Evolutionary conservation across 2,888 invertebrate genomes (phyloP).

Genomic region (Pecten maximus): DNA sequence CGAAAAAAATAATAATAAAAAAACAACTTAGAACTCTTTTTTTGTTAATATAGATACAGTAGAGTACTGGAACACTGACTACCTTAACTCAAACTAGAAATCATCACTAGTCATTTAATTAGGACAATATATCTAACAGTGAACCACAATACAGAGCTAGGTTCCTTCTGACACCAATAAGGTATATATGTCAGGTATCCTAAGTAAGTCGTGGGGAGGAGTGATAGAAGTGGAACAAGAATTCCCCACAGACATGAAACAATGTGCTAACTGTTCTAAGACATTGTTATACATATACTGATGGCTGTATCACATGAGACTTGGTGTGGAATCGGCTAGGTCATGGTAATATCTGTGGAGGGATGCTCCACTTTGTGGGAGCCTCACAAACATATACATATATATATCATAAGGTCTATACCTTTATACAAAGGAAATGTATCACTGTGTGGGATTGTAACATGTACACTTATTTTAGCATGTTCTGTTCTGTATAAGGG

Average conservation of each 20-base stretch:
- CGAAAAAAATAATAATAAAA: too few relatives aligned
- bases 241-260: neutral
- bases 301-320: neutral
- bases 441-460: neutral
- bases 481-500: neutral
- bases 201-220: too few relatives aligned
- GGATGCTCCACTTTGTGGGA: constrained; percentile 54
- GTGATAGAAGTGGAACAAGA: neutral
- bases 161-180: too few relatives aligned
- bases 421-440: constrained; percentile 45
- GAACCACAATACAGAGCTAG: too few relatives aligned
- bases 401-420: constrained; percentile 42
- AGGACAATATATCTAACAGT: too few relatives aligned
- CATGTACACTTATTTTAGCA: neutral
- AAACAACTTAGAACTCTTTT: too few relatives aligned
- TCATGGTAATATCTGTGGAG: neutral
- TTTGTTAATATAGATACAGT: too few relatives aligned
- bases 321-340: neutral
- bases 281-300: neutral
- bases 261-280: neutral
- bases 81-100: too few relatives aligned
- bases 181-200: too few relatives aligned
- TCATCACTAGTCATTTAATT: too few relatives aligned
- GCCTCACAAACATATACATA: constrained; percentile 54
- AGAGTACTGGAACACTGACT: too few relatives aligned